Conservation (phyloP, 2,113 vertebrate genomes). For the cat (Felis catus) region F.catus_Fca126_mat1.0 CM031425.1:43308501-43309000, state of each 20-base stretch:
- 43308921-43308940: neutral
- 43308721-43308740: neutral
- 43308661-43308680: neutral
- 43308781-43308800: neutral
- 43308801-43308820: neutral
- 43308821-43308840: neutral
- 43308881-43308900: neutral
- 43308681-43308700: neutral
- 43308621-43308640: neutral
- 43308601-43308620: neutral
- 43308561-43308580: neutral
- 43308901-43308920: neutral
- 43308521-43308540: too few relatives aligned
- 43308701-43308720: neutral
- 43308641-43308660: rapidly evolving
- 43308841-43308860: neutral
- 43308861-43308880: neutral
- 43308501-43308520: too few relatives aligned
- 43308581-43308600: neutral
- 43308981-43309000: neutral
- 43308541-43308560: too few relatives aligned
- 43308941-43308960: neutral
- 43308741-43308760: neutral
- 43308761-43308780: neutral
- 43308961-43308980: neutral